Percentiles rank a stretch among this genome's conserved stretches.
phyloP scores from a whole-genome alignment of 2,888 invertebrate species.

The Eupithecia abbreviata region DNA sequence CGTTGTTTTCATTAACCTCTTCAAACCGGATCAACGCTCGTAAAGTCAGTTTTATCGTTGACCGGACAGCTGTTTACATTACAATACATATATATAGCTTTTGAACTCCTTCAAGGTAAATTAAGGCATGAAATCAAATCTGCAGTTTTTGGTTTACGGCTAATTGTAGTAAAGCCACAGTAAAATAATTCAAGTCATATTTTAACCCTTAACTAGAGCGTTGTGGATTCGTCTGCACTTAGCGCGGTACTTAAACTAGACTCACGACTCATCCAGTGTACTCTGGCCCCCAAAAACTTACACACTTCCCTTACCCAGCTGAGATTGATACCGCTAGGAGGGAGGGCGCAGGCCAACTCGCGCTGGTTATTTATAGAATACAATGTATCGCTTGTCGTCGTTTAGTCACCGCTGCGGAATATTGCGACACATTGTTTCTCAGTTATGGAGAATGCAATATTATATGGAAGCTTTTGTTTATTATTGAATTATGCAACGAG shows the following conservation, averaged over 20 bases:
- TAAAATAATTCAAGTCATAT: conserved; percentile 38
- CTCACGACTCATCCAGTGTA: conserved; percentile 43
- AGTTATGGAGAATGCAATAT: conserved; percentile 14
- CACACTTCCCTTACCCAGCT: background rate
- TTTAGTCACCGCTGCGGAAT: conserved; percentile 30
- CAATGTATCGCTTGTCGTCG: conserved; percentile 36
- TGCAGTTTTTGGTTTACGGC: background rate
- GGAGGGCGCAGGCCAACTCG: conserved; percentile 9
- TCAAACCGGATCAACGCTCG: no score
- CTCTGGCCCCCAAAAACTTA: conserved; percentile 14
- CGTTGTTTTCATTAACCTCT: no score
- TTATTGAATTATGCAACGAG: background rate
- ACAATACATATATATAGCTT: no score
- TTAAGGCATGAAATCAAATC: background rate
- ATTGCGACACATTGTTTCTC: conserved; percentile 29
- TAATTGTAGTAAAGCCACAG: conserved; percentile 21
- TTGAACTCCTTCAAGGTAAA: background rate
- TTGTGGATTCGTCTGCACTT: conserved; percentile 48
- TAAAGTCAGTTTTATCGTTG: no score
- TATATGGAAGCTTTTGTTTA: conserved; percentile 6
- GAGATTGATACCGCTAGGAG: background rate
- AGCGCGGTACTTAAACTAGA: conserved; percentile 38
- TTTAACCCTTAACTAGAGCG: conserved; percentile 48
- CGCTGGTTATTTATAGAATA: conserved; percentile 27
- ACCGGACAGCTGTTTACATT: no score